Evolutionary conservation across 2,888 invertebrate genomes (phyloP).

Genomic region (Cerastis leucographa): DNA sequence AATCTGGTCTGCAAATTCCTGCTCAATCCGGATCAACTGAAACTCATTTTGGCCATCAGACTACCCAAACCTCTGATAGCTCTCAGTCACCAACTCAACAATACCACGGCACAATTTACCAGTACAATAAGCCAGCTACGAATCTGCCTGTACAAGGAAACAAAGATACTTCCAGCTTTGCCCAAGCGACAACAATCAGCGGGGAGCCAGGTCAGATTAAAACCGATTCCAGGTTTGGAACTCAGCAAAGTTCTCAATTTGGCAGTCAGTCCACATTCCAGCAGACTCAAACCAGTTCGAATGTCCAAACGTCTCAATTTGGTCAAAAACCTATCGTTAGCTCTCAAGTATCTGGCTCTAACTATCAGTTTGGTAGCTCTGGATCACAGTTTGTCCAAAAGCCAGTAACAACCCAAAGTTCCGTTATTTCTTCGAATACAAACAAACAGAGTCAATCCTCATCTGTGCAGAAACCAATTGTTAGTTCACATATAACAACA

Average conservation of each 20-base stretch:
- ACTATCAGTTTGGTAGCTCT: constrained; percentile 35
- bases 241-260: constrained; percentile 43
- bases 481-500: neutral
- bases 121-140: constrained; percentile 80
- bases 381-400: constrained; percentile 33
- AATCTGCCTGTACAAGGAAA: constrained; percentile 67
- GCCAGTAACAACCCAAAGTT: constrained; percentile 17
- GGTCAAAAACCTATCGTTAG: constrained; percentile 43
- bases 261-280: constrained; percentile 46
- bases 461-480: constrained; percentile 34
- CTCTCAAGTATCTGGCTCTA: constrained; percentile 38
- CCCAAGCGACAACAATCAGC: neutral
- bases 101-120: constrained; percentile 75
- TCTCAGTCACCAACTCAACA: constrained; percentile 56
- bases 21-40: neutral
- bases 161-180: constrained; percentile 12
- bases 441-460: constrained; percentile 24
- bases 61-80: constrained; percentile 21
- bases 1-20: neutral
- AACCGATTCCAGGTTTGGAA: constrained; percentile 41
- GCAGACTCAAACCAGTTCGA: constrained; percentile 33
- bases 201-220: constrained; percentile 36
- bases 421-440: constrained; percentile 31
- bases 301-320: constrained; percentile 31
- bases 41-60: neutral